Evolutionary conservation across 2,888 invertebrate genomes (phyloP).

Genomic region (Chrysopilus asiliformis): DNA sequence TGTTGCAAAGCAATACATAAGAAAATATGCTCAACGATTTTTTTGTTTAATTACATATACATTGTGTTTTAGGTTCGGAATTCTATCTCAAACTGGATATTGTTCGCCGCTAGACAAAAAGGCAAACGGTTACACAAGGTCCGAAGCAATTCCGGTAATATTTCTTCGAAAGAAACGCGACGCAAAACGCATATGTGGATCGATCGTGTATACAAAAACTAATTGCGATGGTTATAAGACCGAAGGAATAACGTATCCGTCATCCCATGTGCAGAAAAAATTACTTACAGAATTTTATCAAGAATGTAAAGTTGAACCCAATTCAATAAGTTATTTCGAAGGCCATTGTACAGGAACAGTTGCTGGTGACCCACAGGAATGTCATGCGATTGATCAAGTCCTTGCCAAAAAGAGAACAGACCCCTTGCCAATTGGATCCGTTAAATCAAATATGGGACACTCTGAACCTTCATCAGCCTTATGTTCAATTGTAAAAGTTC

Average conservation of each 20-base stretch:
- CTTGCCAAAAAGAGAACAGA: conserved; percentile 61
- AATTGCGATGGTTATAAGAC: conserved; percentile 68
- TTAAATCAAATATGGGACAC: conserved; percentile 91
- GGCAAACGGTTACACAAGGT: conserved; percentile 68
- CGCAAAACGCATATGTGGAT: conserved; percentile 53
- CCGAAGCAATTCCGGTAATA: conserved; percentile 61
- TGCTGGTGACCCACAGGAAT: conserved; percentile 87
- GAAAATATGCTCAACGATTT: conserved; percentile 27
- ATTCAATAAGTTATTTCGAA: conserved; percentile 54
- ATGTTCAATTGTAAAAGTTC: conserved; percentile 67
- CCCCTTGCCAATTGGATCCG: conserved; percentile 73
- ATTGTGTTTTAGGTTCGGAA: conserved; percentile 44
- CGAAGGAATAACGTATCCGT: conserved; percentile 54
- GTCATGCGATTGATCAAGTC: conserved; percentile 65
- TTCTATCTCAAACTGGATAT: conserved; percentile 64
- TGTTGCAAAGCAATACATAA: conserved; percentile 51
- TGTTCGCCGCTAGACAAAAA: conserved; percentile 84
- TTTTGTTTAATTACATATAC: conserved; percentile 34
- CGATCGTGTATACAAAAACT: conserved; percentile 60
- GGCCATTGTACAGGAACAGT: conserved; percentile 74
- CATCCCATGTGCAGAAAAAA: conserved; percentile 47
- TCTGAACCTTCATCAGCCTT: conserved; percentile 76
- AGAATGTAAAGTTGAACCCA: conserved; percentile 57
- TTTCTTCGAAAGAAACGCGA: conserved; percentile 57
- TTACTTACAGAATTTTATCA: conserved; percentile 50